Evolutionary conservation across 2,888 invertebrate species (phyloP).

Genomic region (Standfussiana lucernea): DNA sequence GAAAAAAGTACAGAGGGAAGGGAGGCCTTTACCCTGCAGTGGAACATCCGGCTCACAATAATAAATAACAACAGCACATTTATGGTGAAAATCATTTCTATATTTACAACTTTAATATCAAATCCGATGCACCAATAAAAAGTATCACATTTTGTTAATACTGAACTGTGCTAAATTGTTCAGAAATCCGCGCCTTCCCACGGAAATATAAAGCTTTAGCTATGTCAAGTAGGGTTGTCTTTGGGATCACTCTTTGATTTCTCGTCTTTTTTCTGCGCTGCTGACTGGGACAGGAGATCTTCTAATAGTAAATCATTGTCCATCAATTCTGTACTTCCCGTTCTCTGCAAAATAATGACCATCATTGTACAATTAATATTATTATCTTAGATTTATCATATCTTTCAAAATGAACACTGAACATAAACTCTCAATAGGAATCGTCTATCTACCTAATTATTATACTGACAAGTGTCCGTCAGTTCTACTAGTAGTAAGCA

Average conservation of each 20-base stretch:
- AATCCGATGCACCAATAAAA: slow-evolving; percentile 73
- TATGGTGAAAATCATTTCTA: slow-evolving; percentile 62
- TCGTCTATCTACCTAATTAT: neutral
- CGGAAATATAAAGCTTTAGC: slow-evolving; percentile 79
- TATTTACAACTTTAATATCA: slow-evolving; percentile 67
- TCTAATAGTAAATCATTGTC: slow-evolving; percentile 86
- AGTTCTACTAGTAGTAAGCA: too few species aligned
- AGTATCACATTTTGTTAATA: slow-evolving; percentile 84
- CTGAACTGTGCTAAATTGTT: slow-evolving; percentile 77
- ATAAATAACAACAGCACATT: slow-evolving; percentile 27
- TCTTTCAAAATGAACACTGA: neutral
- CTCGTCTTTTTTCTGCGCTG: slow-evolving; percentile 78
- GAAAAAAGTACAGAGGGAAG: too few species aligned
- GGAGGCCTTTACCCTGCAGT: too few species aligned
- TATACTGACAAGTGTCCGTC: neutral
- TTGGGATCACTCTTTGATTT: slow-evolving; percentile 75
- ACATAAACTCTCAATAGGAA: neutral
- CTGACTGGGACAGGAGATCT: slow-evolving; percentile 84
- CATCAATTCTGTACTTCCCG: slow-evolving; percentile 83
- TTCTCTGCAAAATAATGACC: slow-evolving; percentile 76
- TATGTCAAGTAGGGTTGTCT: slow-evolving; percentile 84
- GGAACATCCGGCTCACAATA: too few species aligned
- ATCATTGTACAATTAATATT: neutral
- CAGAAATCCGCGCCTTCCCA: slow-evolving; percentile 76
- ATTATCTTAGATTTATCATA: neutral